Evolutionary conservation across 1,140 invertebrate species (phyloP).

Genomic region (Orchestia grillus): DNA sequence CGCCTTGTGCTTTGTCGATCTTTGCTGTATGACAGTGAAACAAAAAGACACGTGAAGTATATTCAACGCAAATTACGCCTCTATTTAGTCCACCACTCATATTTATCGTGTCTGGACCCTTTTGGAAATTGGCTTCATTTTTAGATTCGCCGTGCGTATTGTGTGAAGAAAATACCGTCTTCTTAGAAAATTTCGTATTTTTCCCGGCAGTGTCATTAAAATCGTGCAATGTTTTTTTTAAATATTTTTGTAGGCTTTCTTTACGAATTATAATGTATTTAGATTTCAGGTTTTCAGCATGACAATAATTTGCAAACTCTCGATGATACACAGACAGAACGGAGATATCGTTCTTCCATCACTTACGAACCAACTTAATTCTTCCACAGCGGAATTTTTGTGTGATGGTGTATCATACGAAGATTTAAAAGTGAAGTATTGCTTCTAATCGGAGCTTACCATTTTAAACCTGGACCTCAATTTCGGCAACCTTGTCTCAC

Average conservation of each 20-base stretch:
- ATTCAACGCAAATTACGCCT: neutral
- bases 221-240: too few relatives aligned
- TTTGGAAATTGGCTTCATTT: neutral
- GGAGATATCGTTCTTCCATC: neutral
- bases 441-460: neutral
- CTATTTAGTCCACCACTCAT: neutral
- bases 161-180: neutral
- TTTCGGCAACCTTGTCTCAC: too few relatives aligned
- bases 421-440: neutral
- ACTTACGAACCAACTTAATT: neutral
- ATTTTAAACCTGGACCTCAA: neutral
- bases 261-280: too few relatives aligned
- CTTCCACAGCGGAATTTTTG: too few relatives aligned
- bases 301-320: too few relatives aligned
- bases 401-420: neutral
- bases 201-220: neutral
- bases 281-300: too few relatives aligned
- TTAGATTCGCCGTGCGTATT: neutral
- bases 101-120: neutral
- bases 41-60: neutral
- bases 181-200: neutral
- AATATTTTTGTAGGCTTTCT: too few relatives aligned
- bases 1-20: neutral
- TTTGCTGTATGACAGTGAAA: neutral
- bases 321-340: too few relatives aligned